Base-by-base conservation (phyloP, 2,888 invertebrate species). In the Argyresthia goedartella region DNA sequence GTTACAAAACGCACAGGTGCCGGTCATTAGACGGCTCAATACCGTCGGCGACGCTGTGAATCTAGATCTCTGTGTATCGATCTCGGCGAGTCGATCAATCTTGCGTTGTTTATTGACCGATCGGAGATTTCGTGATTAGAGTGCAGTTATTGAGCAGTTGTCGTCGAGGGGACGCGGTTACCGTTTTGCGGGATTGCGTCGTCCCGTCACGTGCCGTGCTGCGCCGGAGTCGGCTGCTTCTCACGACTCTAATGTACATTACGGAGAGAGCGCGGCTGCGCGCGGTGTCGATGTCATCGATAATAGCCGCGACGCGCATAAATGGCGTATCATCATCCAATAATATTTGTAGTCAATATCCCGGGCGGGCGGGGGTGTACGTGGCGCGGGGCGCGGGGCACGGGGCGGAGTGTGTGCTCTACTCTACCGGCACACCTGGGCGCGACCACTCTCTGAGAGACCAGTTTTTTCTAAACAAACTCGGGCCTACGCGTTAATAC, bases 311-410 rank as follows among this genome's bases (percentile, higher is more conserved):
- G 64, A 69, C 67, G 67, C 66, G 66, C 67, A 64, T 69, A 71
- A 69, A 76, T 74, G 69, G 74, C 72, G 65, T 72, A 76, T 76
- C 76, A 75, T 73, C 72, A 66, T 76, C 63, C 75, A 72, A 77
- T 77, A 75, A 76, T 73, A 75, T 77, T 78, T 73, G 73, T 60
- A 58, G 60, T 34, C 50, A 13, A 43, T 41, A 43, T n/a, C 43
- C 15, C 15, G 4, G 9, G 8, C 9, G 44, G 8, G 44, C 44
- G 44, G 16, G 15, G 15, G 43, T 15, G 43, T 3, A 14, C 14
- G 15, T 4, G 43, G 43, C 3, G 43, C 14, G 15, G 14, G 43
- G 43, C 15, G 43, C 15, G 16, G 15, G 44, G 16, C 15, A 15
- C 11, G 44, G 10, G 44, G 44, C 15, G 25, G 25, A 6, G 25